Conservation (phyloP, 2,113 vertebrate species). For the Menura novaehollandiae region DNA sequence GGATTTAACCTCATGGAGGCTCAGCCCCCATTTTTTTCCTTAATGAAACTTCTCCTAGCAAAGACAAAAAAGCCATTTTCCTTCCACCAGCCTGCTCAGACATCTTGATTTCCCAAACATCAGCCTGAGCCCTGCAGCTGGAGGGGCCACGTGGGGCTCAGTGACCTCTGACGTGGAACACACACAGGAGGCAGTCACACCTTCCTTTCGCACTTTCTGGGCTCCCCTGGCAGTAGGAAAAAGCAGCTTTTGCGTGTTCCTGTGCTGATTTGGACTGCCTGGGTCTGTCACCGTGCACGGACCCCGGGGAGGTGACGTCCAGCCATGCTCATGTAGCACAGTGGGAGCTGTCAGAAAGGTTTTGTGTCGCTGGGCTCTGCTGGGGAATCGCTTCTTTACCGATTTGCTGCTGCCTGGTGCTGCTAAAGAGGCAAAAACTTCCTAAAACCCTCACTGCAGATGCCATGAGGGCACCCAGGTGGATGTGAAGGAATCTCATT, state of each 20-base stretch:
- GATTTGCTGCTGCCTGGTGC: background rate
- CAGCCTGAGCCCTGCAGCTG: background rate
- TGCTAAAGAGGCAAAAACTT: background rate
- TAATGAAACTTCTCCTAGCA: background rate
- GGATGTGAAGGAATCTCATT: background rate
- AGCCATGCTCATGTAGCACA: background rate
- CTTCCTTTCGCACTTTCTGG: background rate
- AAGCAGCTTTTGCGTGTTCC: background rate
- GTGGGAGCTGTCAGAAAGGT: background rate
- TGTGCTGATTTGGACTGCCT: background rate
- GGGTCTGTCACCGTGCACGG: background rate
- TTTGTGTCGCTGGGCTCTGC: background rate
- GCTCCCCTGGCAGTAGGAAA: background rate
- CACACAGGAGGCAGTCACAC: fast-evolving
- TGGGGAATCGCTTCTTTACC: fast-evolving
- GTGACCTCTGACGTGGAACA: background rate
- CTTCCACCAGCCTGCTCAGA: background rate
- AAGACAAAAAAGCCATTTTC: background rate
- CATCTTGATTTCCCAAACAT: background rate
- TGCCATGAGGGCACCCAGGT: background rate
- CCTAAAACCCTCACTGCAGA: background rate
- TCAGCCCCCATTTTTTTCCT: background rate
- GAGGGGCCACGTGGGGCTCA: background rate
- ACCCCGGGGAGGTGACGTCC: fast-evolving
- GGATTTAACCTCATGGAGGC: background rate